Evolutionary conservation across 2,888 invertebrate genomes (phyloP).

Genomic region (Ennomos fuscantarius): DNA sequence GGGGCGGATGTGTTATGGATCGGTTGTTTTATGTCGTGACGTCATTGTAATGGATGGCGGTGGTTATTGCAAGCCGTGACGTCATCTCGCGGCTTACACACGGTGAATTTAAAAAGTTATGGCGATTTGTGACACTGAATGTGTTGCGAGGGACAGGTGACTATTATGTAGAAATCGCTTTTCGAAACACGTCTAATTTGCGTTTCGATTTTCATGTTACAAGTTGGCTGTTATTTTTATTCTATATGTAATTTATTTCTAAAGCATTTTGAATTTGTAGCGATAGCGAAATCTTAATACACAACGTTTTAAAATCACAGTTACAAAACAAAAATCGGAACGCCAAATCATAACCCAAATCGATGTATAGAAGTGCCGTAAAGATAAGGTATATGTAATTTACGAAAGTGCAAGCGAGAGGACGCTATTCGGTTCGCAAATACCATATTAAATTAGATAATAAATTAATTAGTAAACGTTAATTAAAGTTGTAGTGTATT

Average conservation of each 20-base stretch:
- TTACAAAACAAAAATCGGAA: neutral
- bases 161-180: neutral
- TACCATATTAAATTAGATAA: slow-evolving; percentile 54
- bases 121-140: slow-evolving; percentile 7
- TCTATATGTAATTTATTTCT: neutral
- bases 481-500: slow-evolving; percentile 47
- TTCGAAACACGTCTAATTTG: slow-evolving; percentile 2
- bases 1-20: too few relatives aligned
- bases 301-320: too few relatives aligned
- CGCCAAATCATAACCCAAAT: slow-evolving; percentile 15
- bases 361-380: slow-evolving; percentile 38
- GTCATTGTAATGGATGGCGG: too few relatives aligned
- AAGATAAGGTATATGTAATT: slow-evolving; percentile 12
- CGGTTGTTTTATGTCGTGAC: too few relatives aligned
- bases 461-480: slow-evolving; percentile 54
- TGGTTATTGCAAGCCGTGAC: neutral
- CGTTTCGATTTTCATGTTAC: slow-evolving; percentile 4
- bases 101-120: neutral
- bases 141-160: slow-evolving; percentile 1
- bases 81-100: neutral
- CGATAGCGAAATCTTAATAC: too few relatives aligned
- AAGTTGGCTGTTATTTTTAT: slow-evolving; percentile 16
- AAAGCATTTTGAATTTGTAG: too few relatives aligned
- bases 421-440: slow-evolving; percentile 55
- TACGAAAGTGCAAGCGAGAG: slow-evolving; percentile 50